Percentiles rank a stretch among this genome's conserved stretches.
Conservation (phyloP, 1,140 invertebrate species). For the Polyergus mexicanus region DNA sequence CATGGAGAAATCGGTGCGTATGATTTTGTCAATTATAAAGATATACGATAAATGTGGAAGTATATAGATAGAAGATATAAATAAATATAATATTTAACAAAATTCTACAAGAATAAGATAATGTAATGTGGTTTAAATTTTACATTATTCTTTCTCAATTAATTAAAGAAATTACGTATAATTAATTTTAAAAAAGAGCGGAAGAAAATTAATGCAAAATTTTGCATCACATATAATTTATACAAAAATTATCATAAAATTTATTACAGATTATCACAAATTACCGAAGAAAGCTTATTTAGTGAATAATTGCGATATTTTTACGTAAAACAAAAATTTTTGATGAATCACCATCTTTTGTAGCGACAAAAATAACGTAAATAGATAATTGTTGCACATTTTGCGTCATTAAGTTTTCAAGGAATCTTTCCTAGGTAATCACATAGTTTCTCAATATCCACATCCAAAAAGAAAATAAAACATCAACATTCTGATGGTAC, state of each 20-base stretch:
- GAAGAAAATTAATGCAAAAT: not conserved
- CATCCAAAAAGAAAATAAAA: not conserved
- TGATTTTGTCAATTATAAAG: not conserved
- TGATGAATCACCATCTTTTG: not conserved
- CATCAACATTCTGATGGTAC: not conserved
- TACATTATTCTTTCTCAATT: not conserved
- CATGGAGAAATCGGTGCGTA: not conserved
- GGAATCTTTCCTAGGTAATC: not conserved
- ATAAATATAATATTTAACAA: constrained; percentile 11
- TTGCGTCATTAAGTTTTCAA: not conserved
- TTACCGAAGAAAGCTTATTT: not conserved
- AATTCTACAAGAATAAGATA: not conserved
- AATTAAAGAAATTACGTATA: constrained; percentile 4
- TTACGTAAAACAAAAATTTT: not conserved
- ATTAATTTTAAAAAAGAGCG: not conserved
- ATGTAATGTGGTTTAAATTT: not conserved
- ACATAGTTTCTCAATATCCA: constrained; percentile 5
- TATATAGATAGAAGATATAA: not conserved
- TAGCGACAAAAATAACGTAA: not conserved
- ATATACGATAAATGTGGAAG: not conserved
- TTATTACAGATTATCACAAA: not conserved
- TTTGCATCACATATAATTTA: not conserved
- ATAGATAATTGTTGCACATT: not conserved
- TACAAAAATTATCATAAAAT: not conserved
- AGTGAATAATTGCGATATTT: not conserved